Conservation (phyloP, 2,888 invertebrate species). For the Drepana falcataria region DNA sequence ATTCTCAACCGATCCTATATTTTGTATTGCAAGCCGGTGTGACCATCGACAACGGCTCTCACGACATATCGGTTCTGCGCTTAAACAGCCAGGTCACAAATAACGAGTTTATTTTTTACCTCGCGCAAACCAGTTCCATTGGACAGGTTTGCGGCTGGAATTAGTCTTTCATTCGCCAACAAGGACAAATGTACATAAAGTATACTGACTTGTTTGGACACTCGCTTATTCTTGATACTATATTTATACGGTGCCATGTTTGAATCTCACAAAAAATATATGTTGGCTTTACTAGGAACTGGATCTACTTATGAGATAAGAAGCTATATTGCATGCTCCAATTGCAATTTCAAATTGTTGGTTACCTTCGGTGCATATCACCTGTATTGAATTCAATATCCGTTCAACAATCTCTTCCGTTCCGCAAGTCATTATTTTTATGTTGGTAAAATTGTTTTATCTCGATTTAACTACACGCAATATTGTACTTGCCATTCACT, state of each 20-base stretch:
- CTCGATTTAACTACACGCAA: not conserved
- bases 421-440: not conserved
- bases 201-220: not conserved
- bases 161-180: conserved; percentile 32
- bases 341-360: not conserved
- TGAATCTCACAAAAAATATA: not conserved
- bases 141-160: conserved; percentile 24
- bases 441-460: not conserved
- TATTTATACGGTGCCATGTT: too few species aligned
- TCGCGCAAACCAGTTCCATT: conserved; percentile 29
- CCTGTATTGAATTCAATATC: not conserved
- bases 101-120: conserved; percentile 30
- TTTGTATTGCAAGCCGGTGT: not conserved
- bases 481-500: too few species aligned
- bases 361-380: not conserved
- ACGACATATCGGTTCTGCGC: conserved; percentile 10
- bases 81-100: conserved; percentile 11
- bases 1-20: not conserved
- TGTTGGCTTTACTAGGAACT: not conserved
- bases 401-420: not conserved
- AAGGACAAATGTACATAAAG: conserved; percentile 29
- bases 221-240: not conserved
- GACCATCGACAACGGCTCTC: not conserved
- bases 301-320: not conserved
- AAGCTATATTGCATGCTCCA: not conserved